Percentiles rank a stretch among this genome's conserved stretches.
phyloP scores from a whole-genome alignment of 1,140 invertebrate species.

The Drosophila repletoides region DNA sequence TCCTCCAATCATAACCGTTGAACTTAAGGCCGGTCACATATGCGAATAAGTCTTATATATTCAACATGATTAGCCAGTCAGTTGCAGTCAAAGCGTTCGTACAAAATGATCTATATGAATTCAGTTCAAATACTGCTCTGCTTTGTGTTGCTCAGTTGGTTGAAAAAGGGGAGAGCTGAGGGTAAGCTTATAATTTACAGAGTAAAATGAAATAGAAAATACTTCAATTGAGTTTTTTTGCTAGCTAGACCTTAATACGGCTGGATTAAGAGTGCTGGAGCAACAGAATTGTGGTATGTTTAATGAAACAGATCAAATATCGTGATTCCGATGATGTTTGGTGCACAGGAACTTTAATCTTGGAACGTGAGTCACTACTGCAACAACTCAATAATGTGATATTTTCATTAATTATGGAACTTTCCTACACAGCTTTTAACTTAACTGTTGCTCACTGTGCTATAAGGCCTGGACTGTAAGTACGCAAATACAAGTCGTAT shows the following conservation, averaged over 20 bases:
- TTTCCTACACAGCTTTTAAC: neutral
- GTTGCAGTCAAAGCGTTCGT: neutral
- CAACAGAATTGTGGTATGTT: constrained; percentile 1
- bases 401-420: neutral
- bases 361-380: neutral
- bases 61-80: neutral
- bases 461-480: neutral
- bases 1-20: no score
- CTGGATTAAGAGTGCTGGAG: neutral
- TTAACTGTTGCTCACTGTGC: constrained; percentile 6
- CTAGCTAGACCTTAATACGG: neutral
- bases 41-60: neutral
- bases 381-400: neutral
- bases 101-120: constrained; percentile 1
- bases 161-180: no score
- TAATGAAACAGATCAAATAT: neutral
- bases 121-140: neutral
- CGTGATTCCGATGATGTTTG: neutral
- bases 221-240: no score
- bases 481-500: neutral
- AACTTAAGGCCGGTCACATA: neutral
- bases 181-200: neutral
- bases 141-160: neutral
- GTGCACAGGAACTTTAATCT: neutral
- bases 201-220: no score